Base-by-base conservation (phyloP, 2,888 invertebrate genomes). In the Bellardia bayeri region DNA sequence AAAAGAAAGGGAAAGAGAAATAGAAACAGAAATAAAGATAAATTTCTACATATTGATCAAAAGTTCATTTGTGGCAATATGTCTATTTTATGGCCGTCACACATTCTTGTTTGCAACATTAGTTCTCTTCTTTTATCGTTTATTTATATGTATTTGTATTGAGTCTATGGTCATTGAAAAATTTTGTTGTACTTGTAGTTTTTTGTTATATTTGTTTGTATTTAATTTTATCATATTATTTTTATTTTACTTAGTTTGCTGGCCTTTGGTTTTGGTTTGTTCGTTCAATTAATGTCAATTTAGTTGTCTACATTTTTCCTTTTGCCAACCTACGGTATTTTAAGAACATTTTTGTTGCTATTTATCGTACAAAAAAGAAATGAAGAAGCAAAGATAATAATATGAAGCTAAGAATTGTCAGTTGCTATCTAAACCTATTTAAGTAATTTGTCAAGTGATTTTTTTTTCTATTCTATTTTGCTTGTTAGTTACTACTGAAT, bases 241-340 rank as follows among this genome's bases (percentile, higher is more conserved):
- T 91, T 90, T 76, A 23, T 78, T 72, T 61, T 85, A 51, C 71
- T 74, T 75, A 75, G 72, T 72, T 90, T 90, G 42, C 76, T 79
- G 72, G 91, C 90, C 91, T 78, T 90, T 91, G 91, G 91, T 91
- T 85, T 79, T 71, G 83, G 79, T 80, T 84, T 79, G 90, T 92
- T 92, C 89, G 91, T 92, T 92, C 92, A 92, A 92, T 92, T 92
- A 92, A 92, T 92, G 92, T 92, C 92, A 92, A 92, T 92, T 91
- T 91, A 91, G 90, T 92, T 91, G 87, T 87, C 84, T 66, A 72
- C 68, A 54, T 75, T 78, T 64, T 54, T 76, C 74, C 42, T 76
- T 72, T 63, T 54, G 61, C 66, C 42, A 61, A 63, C 16, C 54
- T 45, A 68, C 37, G 71, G 71, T 63, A 84, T 78, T 84, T 84